Base-by-base conservation (phyloP, 2,113 vertebrate genomes). In the Fregata magnificens region DNA sequence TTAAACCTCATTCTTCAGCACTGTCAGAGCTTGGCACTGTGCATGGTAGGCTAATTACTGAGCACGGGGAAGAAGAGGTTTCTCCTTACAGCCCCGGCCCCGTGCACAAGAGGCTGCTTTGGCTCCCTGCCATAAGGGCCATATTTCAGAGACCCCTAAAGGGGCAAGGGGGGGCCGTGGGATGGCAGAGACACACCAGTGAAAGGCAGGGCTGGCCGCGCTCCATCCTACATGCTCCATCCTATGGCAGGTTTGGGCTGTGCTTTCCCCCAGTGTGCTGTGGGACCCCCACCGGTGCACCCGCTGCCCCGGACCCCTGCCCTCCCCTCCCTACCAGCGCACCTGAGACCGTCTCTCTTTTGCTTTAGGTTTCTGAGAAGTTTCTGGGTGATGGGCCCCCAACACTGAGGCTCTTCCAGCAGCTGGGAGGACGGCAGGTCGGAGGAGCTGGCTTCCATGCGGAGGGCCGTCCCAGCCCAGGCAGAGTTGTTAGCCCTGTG, bases 321-420 rank as follows among this genome's bases (percentile, higher is more conserved):
- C 82, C 40, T 25, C 21, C 32, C 21, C 10, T 42, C 44, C 16
- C 40, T 38, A 16, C 53, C 3, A 1, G 10, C 13, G 1, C 42
- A 38, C 45, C 95, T 95, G 31, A 95, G 22, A 28, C 31, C 5
- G 0, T 47, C 8, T 78, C 34, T 93, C 69, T 76, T 91, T 77
- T 52, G 24, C 50, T 90, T 66, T 53, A 98, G 97, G 96, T 85
- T 94, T 98, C 76, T 97, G 92, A 97, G 90, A 34, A 56, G 72
- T 26, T 65, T 32, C 91, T 72, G 45, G 13, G 34, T 50, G 74
- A 67, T 0, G 0, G 36, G 8, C 11, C 53, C 56, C 11, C 42
- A 11, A 1, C 7, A 0, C 52, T 0, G 2, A 47, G 45, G 56
- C 44, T 53, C 49, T 77, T 52, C 76, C 38, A 71, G 12, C 93